A percentile compares a stretch with the other conserved stretches of the same genome.
These are phyloP conservation scores for Sarotherodon lohbergeri DNA, from an alignment of 2,113 vertebrate genomes.

Conservation along the genomic window DNA sequence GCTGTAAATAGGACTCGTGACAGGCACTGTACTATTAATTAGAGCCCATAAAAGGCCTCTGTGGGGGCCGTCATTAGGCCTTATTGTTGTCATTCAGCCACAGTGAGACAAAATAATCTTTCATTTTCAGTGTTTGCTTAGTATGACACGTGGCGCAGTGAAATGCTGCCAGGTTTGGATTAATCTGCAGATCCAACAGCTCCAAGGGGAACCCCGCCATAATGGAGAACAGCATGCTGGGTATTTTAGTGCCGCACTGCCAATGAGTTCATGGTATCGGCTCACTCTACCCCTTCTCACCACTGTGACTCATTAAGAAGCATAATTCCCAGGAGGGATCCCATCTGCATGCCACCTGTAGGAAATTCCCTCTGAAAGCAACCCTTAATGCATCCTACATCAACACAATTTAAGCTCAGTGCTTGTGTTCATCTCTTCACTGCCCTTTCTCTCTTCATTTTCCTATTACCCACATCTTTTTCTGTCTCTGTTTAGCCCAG, in stretches of 20 bases:
- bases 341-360: constrained; percentile 65
- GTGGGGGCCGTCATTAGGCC: constrained; percentile 2
- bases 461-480: background rate
- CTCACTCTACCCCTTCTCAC: background rate
- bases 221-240: constrained; percentile 33
- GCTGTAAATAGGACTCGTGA: background rate
- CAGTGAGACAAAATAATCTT: background rate
- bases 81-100: background rate
- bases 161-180: constrained; percentile 30
- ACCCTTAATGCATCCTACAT: constrained; percentile 1
- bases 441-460: background rate
- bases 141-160: background rate
- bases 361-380: constrained; percentile 2
- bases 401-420: background rate
- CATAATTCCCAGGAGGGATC: constrained; percentile 18
- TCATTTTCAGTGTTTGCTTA: constrained; percentile 10
- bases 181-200: constrained; percentile 27
- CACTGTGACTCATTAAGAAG: constrained; percentile 48
- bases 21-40: background rate
- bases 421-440: background rate
- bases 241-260: constrained; percentile 16
- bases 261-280: constrained; percentile 43
- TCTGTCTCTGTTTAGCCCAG: background rate
- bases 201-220: constrained; percentile 6
- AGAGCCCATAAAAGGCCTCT: background rate